Evolutionary conservation across 2,113 vertebrate genomes (phyloP).

Genomic region (Lipotes vexillifer): DNA sequence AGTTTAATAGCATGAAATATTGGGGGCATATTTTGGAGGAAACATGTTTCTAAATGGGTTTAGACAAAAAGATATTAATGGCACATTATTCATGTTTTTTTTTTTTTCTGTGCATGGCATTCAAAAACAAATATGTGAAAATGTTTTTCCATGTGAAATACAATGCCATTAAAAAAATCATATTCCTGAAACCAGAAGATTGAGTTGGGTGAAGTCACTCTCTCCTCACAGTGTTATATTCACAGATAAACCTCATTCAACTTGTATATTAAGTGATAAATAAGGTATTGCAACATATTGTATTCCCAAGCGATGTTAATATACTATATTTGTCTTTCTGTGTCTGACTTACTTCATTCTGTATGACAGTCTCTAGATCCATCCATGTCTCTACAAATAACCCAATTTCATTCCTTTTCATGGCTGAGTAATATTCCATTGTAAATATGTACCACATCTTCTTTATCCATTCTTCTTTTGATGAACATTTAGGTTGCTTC

Average conservation of each 20-base stretch:
- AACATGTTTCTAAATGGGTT: conserved; percentile 41
- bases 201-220: background rate
- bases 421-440: no score
- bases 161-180: background rate
- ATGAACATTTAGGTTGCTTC: no score
- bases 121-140: conserved; percentile 3
- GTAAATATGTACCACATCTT: no score
- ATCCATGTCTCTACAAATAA: no score
- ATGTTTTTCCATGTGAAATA: background rate
- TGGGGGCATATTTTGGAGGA: background rate
- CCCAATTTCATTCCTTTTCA: no score
- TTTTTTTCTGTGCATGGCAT: background rate
- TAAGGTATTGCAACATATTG: background rate
- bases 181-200: background rate
- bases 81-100: background rate
- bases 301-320: background rate
- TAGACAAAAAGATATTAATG: background rate
- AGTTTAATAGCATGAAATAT: conserved; percentile 24
- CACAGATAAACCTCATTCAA: background rate
- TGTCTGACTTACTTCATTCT: no score
- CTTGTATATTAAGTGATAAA: background rate
- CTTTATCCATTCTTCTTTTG: no score
- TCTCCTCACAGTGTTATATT: background rate
- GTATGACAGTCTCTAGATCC: no score
- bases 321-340: no score